Conservation (phyloP, 2,797 vertebrate genomes). For the Channa striata region DNA sequence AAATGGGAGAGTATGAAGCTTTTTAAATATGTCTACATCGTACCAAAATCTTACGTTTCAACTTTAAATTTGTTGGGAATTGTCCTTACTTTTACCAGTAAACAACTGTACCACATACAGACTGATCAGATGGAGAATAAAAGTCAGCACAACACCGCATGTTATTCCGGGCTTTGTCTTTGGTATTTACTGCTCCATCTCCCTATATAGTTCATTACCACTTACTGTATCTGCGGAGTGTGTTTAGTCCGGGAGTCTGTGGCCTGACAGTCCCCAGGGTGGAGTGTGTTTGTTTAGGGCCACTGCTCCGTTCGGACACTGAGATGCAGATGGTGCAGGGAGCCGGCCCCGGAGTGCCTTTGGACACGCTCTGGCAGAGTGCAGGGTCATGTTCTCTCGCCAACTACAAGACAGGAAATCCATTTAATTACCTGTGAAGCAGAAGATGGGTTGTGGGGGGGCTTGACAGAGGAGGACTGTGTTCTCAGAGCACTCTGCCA, state of each 20-base stretch:
- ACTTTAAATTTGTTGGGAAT: slow-evolving; percentile 3
- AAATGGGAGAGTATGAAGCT: background rate
- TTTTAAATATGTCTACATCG: background rate
- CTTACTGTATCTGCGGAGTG: slow-evolving; percentile 67
- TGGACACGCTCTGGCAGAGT: slow-evolving; percentile 89
- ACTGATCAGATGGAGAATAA: slow-evolving; percentile 24
- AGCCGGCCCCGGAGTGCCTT: slow-evolving; percentile 90
- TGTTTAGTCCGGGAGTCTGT: slow-evolving; percentile 69
- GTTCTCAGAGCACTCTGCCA: slow-evolving; percentile 91
- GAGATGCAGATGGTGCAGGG: slow-evolving; percentile 85
- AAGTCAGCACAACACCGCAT: slow-evolving; percentile 9
- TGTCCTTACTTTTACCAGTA: slow-evolving; percentile 5
- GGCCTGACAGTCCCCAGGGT: slow-evolving; percentile 74
- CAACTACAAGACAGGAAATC: slow-evolving; percentile 99
- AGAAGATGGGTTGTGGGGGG: slow-evolving; percentile 91
- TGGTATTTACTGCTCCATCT: slow-evolving; percentile 72
- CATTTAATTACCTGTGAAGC: slow-evolving; percentile 99
- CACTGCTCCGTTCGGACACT: slow-evolving; percentile 81
- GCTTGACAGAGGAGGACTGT: slow-evolving; percentile 93
- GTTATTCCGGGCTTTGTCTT: slow-evolving; percentile 39
- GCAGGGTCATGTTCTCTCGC: slow-evolving; percentile 95
- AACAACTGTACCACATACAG: slow-evolving; percentile 3
- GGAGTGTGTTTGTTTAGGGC: slow-evolving; percentile 85
- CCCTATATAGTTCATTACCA: slow-evolving; percentile 72
- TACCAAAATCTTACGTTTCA: background rate